phyloP scores from a whole-genome alignment of 2,888 invertebrate species.

The Cecidostiba fungosa region DNA sequence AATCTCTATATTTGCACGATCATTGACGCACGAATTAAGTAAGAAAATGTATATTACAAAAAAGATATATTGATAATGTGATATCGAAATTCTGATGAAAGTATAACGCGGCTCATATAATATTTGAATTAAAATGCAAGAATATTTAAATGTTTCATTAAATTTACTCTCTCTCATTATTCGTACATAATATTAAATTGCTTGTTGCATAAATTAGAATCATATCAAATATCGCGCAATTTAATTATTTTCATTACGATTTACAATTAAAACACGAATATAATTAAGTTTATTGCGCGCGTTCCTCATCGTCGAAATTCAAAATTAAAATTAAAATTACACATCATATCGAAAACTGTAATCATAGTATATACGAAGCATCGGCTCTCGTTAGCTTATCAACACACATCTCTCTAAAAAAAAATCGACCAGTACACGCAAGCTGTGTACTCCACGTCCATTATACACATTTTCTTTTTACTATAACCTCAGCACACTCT shows the following conservation, averaged over 20 bases:
- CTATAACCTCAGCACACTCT: neutral
- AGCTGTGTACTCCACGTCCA: neutral
- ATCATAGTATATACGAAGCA: neutral
- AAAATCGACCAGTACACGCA: neutral
- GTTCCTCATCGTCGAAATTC: neutral
- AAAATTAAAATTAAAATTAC: neutral
- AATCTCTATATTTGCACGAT: too few species aligned
- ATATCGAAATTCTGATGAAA: too few species aligned
- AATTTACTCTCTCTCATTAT: too few species aligned
- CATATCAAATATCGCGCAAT: neutral
- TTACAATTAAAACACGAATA: neutral
- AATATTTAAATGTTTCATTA: too few species aligned
- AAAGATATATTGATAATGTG: too few species aligned
- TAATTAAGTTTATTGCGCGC: neutral
- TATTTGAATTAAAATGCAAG: too few species aligned
- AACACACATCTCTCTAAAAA: too few species aligned
- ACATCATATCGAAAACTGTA: neutral
- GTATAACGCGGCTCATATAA: too few species aligned
- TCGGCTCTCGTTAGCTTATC: too few species aligned
- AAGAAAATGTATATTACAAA: too few species aligned
- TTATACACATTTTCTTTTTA: neutral
- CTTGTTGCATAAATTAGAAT: neutral
- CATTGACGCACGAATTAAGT: too few species aligned
- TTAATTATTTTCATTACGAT: neutral
- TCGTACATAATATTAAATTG: too few species aligned